Evolutionary conservation across 2,888 invertebrate species (phyloP).

Genomic region (Halocaridina rubra): DNA sequence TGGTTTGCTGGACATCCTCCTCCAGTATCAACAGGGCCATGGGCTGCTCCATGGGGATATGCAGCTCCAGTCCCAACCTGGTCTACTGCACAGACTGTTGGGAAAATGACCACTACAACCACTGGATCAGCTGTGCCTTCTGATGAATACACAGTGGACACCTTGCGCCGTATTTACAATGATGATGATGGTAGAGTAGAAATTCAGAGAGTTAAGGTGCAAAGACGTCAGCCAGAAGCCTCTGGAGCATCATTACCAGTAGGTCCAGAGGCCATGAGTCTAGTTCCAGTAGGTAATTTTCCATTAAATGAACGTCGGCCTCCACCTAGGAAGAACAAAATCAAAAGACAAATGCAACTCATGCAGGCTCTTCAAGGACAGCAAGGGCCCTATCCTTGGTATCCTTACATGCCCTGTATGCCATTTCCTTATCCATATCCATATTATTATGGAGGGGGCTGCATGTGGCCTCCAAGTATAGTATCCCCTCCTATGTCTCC

Average conservation of each 20-base stretch:
- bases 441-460: slow-evolving; percentile 43
- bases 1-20: slow-evolving; percentile 27
- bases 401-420: slow-evolving; percentile 55
- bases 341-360: slow-evolving; percentile 26
- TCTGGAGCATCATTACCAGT: not conserved
- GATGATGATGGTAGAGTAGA: slow-evolving; percentile 59
- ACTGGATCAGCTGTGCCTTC: slow-evolving; percentile 9
- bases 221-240: slow-evolving; percentile 27
- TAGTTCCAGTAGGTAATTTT: slow-evolving; percentile 21
- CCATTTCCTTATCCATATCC: slow-evolving; percentile 56
- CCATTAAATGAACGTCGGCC: slow-evolving; percentile 45
- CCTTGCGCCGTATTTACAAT: slow-evolving; percentile 56
- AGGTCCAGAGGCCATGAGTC: slow-evolving; percentile 15
- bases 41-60: slow-evolving; percentile 37
- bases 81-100: slow-evolving; percentile 7
- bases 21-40: slow-evolving; percentile 6
- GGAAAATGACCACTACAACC: not conserved
- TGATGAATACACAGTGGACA: slow-evolving; percentile 61
- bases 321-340: slow-evolving; percentile 54
- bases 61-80: slow-evolving; percentile 32
- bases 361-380: slow-evolving; percentile 2
- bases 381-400: slow-evolving; percentile 42
- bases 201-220: slow-evolving; percentile 60
- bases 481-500: slow-evolving; percentile 7
- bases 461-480: slow-evolving; percentile 32